These are phyloP conservation scores for Escarpia spicata DNA, from an alignment of 2,888 invertebrate genomes.

Conservation along the genomic window DNA sequence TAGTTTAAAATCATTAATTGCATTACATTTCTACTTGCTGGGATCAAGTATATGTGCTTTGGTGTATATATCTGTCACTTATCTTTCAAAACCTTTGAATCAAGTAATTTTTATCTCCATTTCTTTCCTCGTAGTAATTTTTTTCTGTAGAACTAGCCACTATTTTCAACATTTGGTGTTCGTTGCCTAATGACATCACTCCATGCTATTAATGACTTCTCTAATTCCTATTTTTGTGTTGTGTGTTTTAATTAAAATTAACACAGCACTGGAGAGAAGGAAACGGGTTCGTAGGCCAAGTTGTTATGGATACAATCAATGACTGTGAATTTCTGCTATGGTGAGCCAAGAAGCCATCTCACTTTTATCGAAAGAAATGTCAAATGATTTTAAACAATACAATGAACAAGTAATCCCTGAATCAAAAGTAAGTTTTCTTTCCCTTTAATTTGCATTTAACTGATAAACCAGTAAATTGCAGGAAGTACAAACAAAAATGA, in stretches of 20 bases:
- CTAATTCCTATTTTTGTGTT: constrained; percentile 1
- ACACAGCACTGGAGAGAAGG: not conserved
- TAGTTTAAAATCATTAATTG: not conserved
- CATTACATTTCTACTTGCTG: not conserved
- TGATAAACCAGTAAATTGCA: not conserved
- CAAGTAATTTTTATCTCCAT: not conserved
- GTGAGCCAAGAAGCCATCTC: too few species aligned
- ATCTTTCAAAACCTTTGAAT: not conserved
- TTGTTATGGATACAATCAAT: constrained; percentile 4
- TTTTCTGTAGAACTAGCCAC: not conserved
- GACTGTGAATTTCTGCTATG: not conserved
- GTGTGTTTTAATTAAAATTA: constrained; percentile 3
- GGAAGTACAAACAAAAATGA: not conserved
- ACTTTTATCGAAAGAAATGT: too few species aligned
- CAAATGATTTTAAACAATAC: too few species aligned
- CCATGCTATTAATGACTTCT: not conserved
- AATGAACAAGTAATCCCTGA: not conserved
- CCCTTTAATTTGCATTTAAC: not conserved
- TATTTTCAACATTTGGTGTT: not conserved
- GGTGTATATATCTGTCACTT: not conserved
- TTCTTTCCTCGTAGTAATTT: not conserved
- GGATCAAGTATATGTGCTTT: not conserved
- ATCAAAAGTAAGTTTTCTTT: not conserved
- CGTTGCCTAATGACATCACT: not conserved
- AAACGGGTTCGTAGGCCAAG: not conserved